A percentile compares a stretch with the other conserved stretches of the same genome.
These are phyloP conservation scores for Euura saliciscinereae DNA, from an alignment of 1,140 invertebrate genomes.

Conservation along the genomic window DNA sequence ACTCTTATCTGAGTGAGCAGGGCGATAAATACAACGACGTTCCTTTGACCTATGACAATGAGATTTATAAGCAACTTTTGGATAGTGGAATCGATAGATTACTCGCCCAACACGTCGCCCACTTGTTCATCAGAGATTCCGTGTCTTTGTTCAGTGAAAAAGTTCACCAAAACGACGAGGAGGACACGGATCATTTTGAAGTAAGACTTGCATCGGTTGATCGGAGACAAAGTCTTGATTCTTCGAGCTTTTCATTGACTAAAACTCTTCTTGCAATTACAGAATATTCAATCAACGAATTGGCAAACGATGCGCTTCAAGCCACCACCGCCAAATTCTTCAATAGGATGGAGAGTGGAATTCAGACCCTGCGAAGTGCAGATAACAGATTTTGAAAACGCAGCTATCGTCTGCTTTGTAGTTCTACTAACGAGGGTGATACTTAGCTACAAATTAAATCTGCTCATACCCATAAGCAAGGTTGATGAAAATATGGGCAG, in stretches of 20 bases:
- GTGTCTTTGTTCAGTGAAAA: slow-evolving; percentile 96
- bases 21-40: slow-evolving; percentile 93
- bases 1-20: slow-evolving; percentile 91
- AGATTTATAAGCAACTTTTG: slow-evolving; percentile 80
- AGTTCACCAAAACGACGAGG: slow-evolving; percentile 90
- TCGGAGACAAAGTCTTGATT: background rate
- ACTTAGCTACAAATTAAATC: slow-evolving; percentile 94
- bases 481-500: slow-evolving; percentile 98
- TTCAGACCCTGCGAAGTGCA: slow-evolving; percentile 99
- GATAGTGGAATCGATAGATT: slow-evolving; percentile 90
- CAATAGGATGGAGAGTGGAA: slow-evolving; percentile 99
- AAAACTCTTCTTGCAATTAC: slow-evolving; percentile 34
- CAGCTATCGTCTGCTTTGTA: slow-evolving; percentile 98
- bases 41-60: slow-evolving; percentile 83
- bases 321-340: slow-evolving; percentile 91
- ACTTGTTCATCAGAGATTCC: slow-evolving; percentile 98
- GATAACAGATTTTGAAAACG: slow-evolving; percentile 99
- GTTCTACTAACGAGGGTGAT: slow-evolving; percentile 96
- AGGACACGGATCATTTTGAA: slow-evolving; percentile 99
- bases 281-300: slow-evolving; percentile 99
- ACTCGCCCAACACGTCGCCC: slow-evolving; percentile 93
- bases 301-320: slow-evolving; percentile 99
- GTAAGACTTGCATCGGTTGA: slow-evolving; percentile 56
- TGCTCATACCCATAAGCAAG: slow-evolving; percentile 98
- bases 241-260: slow-evolving; percentile 5